Conservation (phyloP, 2,797 vertebrate species). For the Parambassis ranga region DNA sequence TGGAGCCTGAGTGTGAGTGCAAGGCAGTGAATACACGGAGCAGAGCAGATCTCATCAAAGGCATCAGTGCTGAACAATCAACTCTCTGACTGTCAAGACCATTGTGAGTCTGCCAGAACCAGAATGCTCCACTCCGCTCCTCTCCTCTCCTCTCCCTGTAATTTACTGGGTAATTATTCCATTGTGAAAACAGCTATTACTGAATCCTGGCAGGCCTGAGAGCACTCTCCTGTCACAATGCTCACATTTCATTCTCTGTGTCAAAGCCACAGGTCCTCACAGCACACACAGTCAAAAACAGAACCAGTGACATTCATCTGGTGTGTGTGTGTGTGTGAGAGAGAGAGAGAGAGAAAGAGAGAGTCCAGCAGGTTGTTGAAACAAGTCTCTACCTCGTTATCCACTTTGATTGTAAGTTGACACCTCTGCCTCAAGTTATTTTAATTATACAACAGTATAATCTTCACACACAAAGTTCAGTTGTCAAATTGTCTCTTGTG, state of each 20-base stretch:
- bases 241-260: slow-evolving; percentile 25
- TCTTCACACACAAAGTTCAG: too few species aligned
- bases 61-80: slow-evolving; percentile 36
- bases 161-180: slow-evolving; percentile 63
- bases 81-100: slow-evolving; percentile 33
- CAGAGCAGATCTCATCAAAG: slow-evolving; percentile 44
- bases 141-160: slow-evolving; percentile 15
- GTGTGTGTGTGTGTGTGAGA: not conserved
- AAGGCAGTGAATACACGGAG: slow-evolving; percentile 19
- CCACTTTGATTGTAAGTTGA: not conserved
- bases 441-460: too few species aligned
- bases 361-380: not conserved
- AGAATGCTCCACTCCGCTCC: slow-evolving; percentile 1
- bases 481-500: too few species aligned
- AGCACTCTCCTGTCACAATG: slow-evolving; percentile 42
- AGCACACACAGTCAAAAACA: slow-evolving; percentile 34
- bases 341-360: not conserved
- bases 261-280: slow-evolving; percentile 39
- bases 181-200: slow-evolving; percentile 71
- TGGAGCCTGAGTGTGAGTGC: slow-evolving; percentile 7
- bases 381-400: not conserved
- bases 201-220: slow-evolving; percentile 32
- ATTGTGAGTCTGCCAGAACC: slow-evolving; percentile 33
- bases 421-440: not conserved
- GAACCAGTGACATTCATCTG: slow-evolving; percentile 37